phyloP scores from a whole-genome alignment of 2,797 vertebrate species.

The Gymnoscopelus braueri region DNA sequence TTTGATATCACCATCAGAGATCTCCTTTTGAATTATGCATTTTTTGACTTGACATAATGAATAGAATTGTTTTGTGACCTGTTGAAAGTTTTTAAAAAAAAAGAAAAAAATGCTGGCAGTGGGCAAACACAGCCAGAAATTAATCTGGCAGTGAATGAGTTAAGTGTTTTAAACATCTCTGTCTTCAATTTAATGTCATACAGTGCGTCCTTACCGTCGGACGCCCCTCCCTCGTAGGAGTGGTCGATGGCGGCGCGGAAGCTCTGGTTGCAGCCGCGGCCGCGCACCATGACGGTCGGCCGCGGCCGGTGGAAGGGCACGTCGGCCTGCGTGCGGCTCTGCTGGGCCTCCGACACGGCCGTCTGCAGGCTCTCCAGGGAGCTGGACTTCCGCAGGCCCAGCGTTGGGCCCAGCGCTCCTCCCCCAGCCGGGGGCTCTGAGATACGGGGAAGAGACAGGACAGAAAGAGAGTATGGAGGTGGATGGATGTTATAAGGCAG shows the following conservation, averaged over 20 bases:
- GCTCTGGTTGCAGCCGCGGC: slow-evolving; percentile 92
- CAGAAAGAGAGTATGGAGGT: slow-evolving; percentile 11
- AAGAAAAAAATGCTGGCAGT: too few species aligned
- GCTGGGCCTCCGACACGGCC: slow-evolving; percentile 90
- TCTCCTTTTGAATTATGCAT: too few species aligned
- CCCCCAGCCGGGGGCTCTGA: slow-evolving; percentile 52
- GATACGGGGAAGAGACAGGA: slow-evolving; percentile 11
- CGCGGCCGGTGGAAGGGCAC: slow-evolving; percentile 91
- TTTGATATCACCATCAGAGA: too few species aligned
- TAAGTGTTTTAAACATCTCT: too few species aligned
- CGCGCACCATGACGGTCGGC: slow-evolving; percentile 87
- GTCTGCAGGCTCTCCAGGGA: slow-evolving; percentile 97
- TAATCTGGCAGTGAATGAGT: too few species aligned
- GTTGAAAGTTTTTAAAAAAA: too few species aligned
- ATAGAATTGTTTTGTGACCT: too few species aligned
- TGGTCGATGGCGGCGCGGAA: slow-evolving; percentile 96
- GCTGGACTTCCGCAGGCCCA: slow-evolving; percentile 94
- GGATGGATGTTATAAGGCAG: slow-evolving; percentile 2
- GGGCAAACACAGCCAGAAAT: too few species aligned
- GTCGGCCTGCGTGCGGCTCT: slow-evolving; percentile 82
- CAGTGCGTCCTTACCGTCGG: slow-evolving; percentile 79
- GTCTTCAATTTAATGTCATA: too few species aligned
- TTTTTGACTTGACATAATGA: too few species aligned
- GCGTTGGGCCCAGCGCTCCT: slow-evolving; percentile 87
- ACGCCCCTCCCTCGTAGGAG: slow-evolving; percentile 89